Evolutionary conservation across 2,797 vertebrate species (phyloP), one percentile per base, ranked within the genome.

Genomic region (Sorex maritimensis): DNA sequence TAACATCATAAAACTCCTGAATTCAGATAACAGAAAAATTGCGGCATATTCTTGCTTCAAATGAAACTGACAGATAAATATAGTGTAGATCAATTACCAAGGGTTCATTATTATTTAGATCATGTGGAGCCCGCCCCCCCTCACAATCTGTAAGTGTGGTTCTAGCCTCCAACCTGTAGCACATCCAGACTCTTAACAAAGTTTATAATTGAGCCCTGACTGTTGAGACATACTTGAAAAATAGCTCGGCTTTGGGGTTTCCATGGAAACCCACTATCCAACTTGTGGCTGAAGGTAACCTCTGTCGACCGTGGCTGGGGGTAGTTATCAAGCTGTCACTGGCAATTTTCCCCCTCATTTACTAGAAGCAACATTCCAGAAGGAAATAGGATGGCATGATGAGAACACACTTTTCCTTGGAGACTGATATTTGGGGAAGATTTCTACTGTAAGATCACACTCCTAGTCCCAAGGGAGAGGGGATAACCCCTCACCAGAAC

Each of bases 211-310:
- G 5, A 85, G 85, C 83, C 86, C 90, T 94, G 85, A 23, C 78
- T 46, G 41, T 2, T 85, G 92, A 96, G 73, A 69, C 24, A 26
- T 77, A 75, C 84, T 88, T 97, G 93, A 88, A 90, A 88, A 93
- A 95, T 28, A 82, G 69, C 65, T 95, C 92, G 1, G 72, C 79
- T 94, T 92, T 86, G 58, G 23, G 34, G 96, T 97, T 97, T 97
- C 97, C 95, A 96, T 95, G 93, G 91, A 92, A 86, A 97, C 88
- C 7, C 7, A 41, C 77, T 92, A 95, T 81, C 96, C 83, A 63
- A 94, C 93, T 95, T 65, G 86, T 73, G 73, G 86, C 84, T 92
- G 77, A 46, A 96, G 84, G 95, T 82, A 94, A 89, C 68, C 97
- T 68, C 26, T 83, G 91, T 38, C 30, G 1, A 77, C 58, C 78